These are phyloP conservation scores for Galagoides demidoff DNA, from an alignment of 2,797 vertebrate genomes.

Conservation along the genomic window DNA sequence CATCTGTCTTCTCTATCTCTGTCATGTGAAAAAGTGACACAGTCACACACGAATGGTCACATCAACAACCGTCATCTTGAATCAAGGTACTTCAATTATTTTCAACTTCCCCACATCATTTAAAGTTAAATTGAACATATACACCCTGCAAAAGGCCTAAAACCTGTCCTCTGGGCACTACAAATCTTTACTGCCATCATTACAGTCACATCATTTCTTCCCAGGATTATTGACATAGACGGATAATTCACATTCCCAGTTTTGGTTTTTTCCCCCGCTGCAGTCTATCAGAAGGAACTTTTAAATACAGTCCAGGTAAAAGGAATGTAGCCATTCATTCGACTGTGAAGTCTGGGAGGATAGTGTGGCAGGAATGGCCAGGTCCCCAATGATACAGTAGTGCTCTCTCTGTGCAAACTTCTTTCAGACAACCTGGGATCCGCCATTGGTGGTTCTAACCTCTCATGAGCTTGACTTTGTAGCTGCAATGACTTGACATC, in stretches of 20 bases:
- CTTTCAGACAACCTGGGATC: neutral
- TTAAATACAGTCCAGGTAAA: neutral
- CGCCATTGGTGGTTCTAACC: neutral
- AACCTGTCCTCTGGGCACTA: neutral
- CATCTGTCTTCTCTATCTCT: neutral
- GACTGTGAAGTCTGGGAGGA: neutral
- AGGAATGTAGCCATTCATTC: neutral
- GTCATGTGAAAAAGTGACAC: neutral
- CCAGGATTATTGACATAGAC: neutral
- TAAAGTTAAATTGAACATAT: neutral
- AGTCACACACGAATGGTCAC: neutral
- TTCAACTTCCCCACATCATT: neutral
- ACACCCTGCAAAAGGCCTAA: neutral
- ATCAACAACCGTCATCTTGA: neutral
- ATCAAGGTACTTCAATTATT: neutral
- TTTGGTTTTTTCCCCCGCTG: neutral
- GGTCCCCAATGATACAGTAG: neutral
- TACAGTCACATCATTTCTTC: neutral
- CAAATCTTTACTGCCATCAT: neutral
- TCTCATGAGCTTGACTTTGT: neutral
- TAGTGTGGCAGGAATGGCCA: neutral
- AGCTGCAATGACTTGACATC: neutral
- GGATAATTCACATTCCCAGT: neutral
- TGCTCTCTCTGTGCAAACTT: neutral
- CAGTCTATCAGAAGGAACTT: neutral